phyloP scores from a whole-genome alignment of 2,797 vertebrate species.

The Hippoglossus hippoglossus region DNA sequence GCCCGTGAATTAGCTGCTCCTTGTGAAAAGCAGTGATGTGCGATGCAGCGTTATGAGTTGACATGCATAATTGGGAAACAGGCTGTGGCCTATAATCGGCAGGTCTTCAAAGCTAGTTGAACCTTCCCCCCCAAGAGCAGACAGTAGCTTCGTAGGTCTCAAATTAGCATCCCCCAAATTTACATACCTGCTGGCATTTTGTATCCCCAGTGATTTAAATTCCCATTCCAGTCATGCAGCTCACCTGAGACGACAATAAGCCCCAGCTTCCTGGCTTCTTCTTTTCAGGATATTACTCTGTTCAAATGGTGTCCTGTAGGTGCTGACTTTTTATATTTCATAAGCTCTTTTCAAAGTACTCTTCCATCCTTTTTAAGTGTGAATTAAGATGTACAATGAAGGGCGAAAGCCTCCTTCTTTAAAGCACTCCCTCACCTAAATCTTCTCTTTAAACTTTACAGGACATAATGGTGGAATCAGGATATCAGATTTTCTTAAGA shows the following conservation, averaged over 20 bases:
- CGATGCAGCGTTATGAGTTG: constrained; percentile 38
- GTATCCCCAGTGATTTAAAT: constrained; percentile 38
- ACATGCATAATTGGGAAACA: constrained; percentile 48
- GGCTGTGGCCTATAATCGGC: constrained; percentile 16
- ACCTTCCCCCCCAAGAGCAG: constrained; percentile 25
- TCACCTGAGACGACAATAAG: constrained; percentile 46
- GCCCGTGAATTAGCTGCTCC: constrained; percentile 42
- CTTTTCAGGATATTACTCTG: constrained; percentile 18
- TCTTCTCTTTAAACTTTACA: constrained; percentile 7
- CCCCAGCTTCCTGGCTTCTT: constrained; percentile 20
- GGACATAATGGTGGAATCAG: constrained; percentile 1
- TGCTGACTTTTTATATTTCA: constrained; percentile 4
- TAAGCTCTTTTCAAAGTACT: constrained; percentile 8
- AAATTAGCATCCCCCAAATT: constrained; percentile 43
- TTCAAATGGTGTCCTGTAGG: constrained; percentile 19
- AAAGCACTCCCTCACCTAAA: constrained; percentile 13
- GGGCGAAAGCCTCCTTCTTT: constrained; percentile 4
- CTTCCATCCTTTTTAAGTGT: constrained; percentile 13
- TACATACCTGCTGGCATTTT: constrained; percentile 57
- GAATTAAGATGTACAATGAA: constrained; percentile 30
- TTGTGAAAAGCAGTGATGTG: constrained; percentile 42
- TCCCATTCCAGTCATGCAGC: constrained; percentile 19
- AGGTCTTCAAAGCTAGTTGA: constrained; percentile 34
- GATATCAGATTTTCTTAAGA: constrained; percentile 11
- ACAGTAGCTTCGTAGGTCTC: constrained; percentile 24